Evolutionary conservation across 2,797 vertebrate species (phyloP).

Genomic region (Eulemur rubriventer): DNA sequence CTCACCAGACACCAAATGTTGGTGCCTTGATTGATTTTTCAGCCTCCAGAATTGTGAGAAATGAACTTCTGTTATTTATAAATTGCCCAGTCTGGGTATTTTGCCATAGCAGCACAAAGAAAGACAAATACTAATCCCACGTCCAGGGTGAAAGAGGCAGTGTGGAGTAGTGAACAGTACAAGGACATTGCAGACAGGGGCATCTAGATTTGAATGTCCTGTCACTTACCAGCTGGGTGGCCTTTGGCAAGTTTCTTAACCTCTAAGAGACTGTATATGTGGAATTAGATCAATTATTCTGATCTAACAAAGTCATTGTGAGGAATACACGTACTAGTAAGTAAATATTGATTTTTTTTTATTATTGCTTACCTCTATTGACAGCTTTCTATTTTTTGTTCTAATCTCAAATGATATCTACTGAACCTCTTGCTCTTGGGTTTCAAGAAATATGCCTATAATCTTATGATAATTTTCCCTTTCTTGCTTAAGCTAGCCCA

Average conservation of each 20-base stretch:
- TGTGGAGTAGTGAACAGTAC: not conserved
- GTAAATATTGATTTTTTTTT: not conserved
- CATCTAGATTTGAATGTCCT: not conserved
- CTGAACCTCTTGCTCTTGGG: not conserved
- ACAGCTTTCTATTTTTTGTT: constrained; percentile 25
- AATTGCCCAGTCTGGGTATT: not conserved
- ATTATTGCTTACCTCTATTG: not conserved
- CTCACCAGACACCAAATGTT: not conserved
- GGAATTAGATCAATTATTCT: not conserved
- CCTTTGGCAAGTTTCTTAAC: not conserved
- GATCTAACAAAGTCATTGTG: not conserved
- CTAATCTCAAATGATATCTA: not conserved
- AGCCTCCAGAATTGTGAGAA: not conserved
- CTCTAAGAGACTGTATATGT: not conserved
- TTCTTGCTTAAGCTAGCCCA: constrained; percentile 13
- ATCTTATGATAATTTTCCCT: not conserved
- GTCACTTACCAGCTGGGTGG: not conserved
- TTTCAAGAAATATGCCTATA: not conserved
- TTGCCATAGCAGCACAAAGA: not conserved
- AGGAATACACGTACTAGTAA: not conserved
- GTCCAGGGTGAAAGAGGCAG: not conserved
- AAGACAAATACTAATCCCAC: not conserved
- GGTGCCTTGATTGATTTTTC: not conserved
- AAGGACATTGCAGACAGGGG: not conserved
- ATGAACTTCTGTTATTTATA: not conserved